Evolutionary conservation across 1,140 invertebrate genomes (phyloP), one percentile per base, ranked within the genome.

Genomic region (Globodera ellingtonae): DNA sequence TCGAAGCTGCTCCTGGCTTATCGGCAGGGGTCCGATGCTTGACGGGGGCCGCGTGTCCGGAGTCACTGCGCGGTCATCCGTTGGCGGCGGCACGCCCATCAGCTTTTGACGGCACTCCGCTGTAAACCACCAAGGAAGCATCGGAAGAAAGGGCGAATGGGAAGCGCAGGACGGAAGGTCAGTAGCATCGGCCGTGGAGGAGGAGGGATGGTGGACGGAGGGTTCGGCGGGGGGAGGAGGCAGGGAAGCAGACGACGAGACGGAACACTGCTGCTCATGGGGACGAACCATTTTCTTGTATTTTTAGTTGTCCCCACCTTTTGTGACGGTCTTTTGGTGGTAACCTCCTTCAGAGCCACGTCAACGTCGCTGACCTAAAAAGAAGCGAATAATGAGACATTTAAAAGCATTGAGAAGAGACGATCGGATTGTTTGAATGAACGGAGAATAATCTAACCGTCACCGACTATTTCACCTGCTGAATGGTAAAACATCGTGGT

Each of bases 51-150:
- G 67, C 9, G 65, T 62, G 24, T 56, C 52, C 4, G 80, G 80
- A 13, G 79, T 81, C 13, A 46, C n/a, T 47, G 80, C 44, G 13
- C 80, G 75, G 15, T 77, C 75, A 35, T 70, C 48, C 72, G 73
- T 48, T 35, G 79, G 79, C 6, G 81, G 79, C 7, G 82, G 74
- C n/a, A 84, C 77, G 46, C 46, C 84, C 47, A 84, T 72, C 9
- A 84, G 85, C 72, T 84, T 72, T 50, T 84, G 83, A 9, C 84
- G 81, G 50, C 83, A 84, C 59, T 84, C 84, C 15, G 72, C 67
- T 24, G n/a, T 62, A 21, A 80, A 84, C 82, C 82, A 82, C 75
- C 72, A 84, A 18, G 79, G 82, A 13, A 82, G 73, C 56, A 82
- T 80, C 1, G 80, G 80, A 47, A 81, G 62, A 35, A 48, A 65